Conservation (phyloP, 2,888 invertebrate species). For the Plusia festucae region DNA sequence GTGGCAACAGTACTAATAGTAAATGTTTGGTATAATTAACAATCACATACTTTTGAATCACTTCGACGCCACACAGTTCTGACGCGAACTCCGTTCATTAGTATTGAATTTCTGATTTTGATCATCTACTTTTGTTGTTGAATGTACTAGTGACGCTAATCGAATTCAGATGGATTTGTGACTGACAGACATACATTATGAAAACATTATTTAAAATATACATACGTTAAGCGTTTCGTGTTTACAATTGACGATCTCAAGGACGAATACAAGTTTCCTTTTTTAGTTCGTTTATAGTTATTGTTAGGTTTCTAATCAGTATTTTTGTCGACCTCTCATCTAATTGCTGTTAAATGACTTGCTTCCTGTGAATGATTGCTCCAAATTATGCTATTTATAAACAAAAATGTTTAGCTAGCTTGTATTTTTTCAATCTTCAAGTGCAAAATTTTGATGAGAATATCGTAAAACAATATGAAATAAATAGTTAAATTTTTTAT, state of each 20-base stretch:
- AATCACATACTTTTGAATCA: too few species aligned
- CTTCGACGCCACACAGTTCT: too few species aligned
- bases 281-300: conserved; percentile 23
- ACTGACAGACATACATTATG: conserved; percentile 3
- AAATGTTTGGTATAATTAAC: too few species aligned
- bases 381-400: conserved; percentile 21
- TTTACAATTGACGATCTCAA: conserved; percentile 34
- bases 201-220: conserved; percentile 32
- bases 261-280: conserved; percentile 44
- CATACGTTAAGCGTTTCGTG: conserved; percentile 34
- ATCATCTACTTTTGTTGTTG: too few species aligned
- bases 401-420: neutral
- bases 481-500: too few species aligned
- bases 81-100: too few species aligned
- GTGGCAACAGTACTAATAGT: too few species aligned
- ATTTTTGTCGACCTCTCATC: conserved; percentile 28
- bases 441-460: neutral
- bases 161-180: neutral
- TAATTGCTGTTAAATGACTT: conserved; percentile 23
- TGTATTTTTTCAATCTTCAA: neutral
- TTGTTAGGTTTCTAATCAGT: conserved; percentile 29
- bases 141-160: conserved; percentile 3
- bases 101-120: too few species aligned
- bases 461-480: too few species aligned
- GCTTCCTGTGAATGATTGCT: conserved; percentile 14